Base-by-base conservation (phyloP, 2,888 invertebrate genomes). In the Melikaiella ostensackeni region DNA sequence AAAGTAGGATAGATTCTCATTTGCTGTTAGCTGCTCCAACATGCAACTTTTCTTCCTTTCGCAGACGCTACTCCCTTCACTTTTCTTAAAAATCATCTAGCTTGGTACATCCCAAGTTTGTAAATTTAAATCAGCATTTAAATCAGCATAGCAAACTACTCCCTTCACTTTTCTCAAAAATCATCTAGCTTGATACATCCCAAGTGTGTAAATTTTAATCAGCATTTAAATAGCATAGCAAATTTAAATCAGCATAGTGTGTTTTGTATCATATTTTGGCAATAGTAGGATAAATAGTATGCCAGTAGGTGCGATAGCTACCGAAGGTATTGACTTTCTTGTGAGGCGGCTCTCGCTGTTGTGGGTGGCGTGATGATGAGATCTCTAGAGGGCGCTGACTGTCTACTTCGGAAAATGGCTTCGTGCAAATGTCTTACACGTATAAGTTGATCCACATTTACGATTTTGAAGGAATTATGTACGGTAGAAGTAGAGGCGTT, bases 321-420 rank as follows among this genome's bases (percentile, higher is more conserved):
- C 38, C 13, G 4, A 33, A 33, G 5, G 9, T 87, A 86, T 87
- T 86, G 86, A 87, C 87, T 87, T 87, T 87, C 82, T 83, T 78
- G 80, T 78, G 79, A 80, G 82, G 77, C 79, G 80, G 63, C 64
- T 61, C 42, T 78, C 30, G 77, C 75, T 86, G 57, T 74, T 38
- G 62, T 50, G 63, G 80, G 70, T 84, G 82, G 83, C 81, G 82
- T 77, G 84, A 85, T 85, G 86, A 87, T 87, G 87, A 87, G 84
- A 84, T 84, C 87, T 85, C 85, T 83, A 79, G 80, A 81, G 83
- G 84, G 24, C 64, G 63, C 74, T 74, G 77, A 61, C 55, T 61
- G 30, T 33, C 70, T 42, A 59, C 76, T 50, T 33, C 55, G 21
- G 61, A 42, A 38, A 73, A 73, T 76, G 63, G 35, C 35, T 63